Base-by-base conservation (phyloP, 2,888 invertebrate genomes). In the Zygaena filipendulae region DNA sequence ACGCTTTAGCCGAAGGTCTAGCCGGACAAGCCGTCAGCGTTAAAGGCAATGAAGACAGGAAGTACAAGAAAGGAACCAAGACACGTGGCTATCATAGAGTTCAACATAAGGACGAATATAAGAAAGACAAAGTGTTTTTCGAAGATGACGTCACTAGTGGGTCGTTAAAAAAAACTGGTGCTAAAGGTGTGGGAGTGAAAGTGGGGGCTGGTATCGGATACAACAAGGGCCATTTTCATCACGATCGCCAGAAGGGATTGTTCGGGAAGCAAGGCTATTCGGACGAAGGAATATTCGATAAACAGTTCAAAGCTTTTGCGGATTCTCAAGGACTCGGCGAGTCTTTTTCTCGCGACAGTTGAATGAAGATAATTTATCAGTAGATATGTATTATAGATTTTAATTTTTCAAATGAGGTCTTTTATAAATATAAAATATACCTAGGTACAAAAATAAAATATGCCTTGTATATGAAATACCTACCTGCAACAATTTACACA, bases 61-160 rank as follows among this genome's bases (percentile, higher is more conserved):
- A 71, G 21, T 83, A 81, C 42, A 74, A 61, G 40, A 83, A 82
- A 47, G 83, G 83, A 0, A 75, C 75, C 10, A 83, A 83, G 47
- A 82, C 82, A 0, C 70, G 74, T 40, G 84, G 84, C 2, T 84
- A 77, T 48, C 83, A 84, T 42, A 75, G 71, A 39, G 72, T 83
- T 1, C 81, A 82, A 33, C 84, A 84, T 45, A 84, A 82, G 53
- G 83, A 85, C 41, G 84, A 85, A 47, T 85, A 82, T 46, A 81
- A 84, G 40, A 84, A 84, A 45, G 81, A 84, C 30, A 82, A 82
- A 45, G 62, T 79, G 32, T 83, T 83, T 56, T 84, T 81, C 43
- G 84, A 83, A 48, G 82, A 83, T 28, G 71, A 77, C 32, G 77
- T 82, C 55, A 71, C 74, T 5, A 80, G 63, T 36, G 84, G 82